Base-by-base conservation (phyloP, 1,140 invertebrate species). In the Campoletis sonorensis region DNA sequence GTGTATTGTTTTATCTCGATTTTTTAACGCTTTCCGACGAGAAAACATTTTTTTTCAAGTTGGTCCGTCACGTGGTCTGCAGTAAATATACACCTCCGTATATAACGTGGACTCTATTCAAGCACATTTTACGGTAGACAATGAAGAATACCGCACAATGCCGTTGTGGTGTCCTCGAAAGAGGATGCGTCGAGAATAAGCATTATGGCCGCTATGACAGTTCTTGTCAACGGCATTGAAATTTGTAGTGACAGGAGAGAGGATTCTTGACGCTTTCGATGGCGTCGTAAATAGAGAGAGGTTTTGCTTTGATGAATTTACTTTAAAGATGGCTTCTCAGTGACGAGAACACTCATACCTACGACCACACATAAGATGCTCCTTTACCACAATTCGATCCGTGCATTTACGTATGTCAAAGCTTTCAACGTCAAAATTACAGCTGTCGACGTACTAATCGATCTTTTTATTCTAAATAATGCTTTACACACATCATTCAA, bases 261-360 rank as follows among this genome's bases (percentile, higher is more conserved):
- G 51, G 23, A 45, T 77, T 15, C 16, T 61, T 64, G 75, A 45
- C 16, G 27, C 75, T 37, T n/a, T 18, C 40, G 30, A 26, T 68
- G 78, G 78, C 68, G 61, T 71, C 70, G 72, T 54, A 70, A 81
- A 70, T 40, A 27, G 77, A 72, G 51, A 27, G 77, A 72, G 51
- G 51, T 18, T 54, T 51, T 27, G 75, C 33, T 77, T 77, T 84
- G 79, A 81, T 67, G 84, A 79, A 81, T 40, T 72, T 49, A 23
- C 18, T 72, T 18, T 72, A 72, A 33, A 11, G 15, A 16, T 21
- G 75, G 40, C 5, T 3, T 54, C 51, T 4, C 18, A 54, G 33
- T 23, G 49, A 30, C 15, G 16, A 33, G 26, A 61, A 37, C 75
- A 77, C 75, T 77, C 51, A 10, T 58, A 21, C 51, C 51, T 3